A percentile compares a stretch with the other conserved stretches of the same genome.
These are phyloP conservation scores for Ceraclea dissimilis DNA, from an alignment of 2,888 invertebrate species.

Conservation along the genomic window DNA sequence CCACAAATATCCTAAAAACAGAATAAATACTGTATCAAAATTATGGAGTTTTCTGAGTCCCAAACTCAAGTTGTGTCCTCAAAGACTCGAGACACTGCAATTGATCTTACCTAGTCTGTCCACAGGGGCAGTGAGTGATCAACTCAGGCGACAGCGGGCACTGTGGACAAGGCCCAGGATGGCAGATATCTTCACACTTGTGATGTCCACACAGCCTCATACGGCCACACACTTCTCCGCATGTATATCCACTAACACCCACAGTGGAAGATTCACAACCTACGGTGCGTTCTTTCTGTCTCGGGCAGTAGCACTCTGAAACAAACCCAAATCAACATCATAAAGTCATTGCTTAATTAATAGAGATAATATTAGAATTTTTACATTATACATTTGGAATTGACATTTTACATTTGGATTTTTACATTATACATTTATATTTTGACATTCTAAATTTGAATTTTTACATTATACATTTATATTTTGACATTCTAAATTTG, in stretches of 20 bases:
- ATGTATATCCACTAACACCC: constrained; percentile 47
- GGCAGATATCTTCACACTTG: constrained; percentile 59
- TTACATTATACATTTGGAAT: too few species aligned
- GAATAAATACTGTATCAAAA: too few species aligned
- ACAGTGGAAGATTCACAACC: constrained; percentile 52
- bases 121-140: constrained; percentile 69
- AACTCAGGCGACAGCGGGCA: constrained; percentile 54
- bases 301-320: constrained; percentile 64
- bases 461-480: too few species aligned
- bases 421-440: too few species aligned
- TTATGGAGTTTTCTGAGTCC: too few species aligned
- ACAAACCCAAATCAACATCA: not conserved
- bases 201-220: constrained; percentile 62
- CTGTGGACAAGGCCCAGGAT: constrained; percentile 56
- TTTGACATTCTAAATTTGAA: too few species aligned
- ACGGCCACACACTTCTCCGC: constrained; percentile 55
- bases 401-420: too few species aligned
- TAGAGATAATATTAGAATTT: too few species aligned
- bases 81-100: too few species aligned
- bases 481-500: too few species aligned
- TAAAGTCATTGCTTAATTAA: not conserved
- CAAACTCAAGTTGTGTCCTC: too few species aligned
- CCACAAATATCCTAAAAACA: too few species aligned
- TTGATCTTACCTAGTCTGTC: constrained; percentile 51
- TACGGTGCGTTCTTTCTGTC: constrained; percentile 48